Conservation (phyloP, 2,888 invertebrate species). For the Lasius fuliginosus region DNA sequence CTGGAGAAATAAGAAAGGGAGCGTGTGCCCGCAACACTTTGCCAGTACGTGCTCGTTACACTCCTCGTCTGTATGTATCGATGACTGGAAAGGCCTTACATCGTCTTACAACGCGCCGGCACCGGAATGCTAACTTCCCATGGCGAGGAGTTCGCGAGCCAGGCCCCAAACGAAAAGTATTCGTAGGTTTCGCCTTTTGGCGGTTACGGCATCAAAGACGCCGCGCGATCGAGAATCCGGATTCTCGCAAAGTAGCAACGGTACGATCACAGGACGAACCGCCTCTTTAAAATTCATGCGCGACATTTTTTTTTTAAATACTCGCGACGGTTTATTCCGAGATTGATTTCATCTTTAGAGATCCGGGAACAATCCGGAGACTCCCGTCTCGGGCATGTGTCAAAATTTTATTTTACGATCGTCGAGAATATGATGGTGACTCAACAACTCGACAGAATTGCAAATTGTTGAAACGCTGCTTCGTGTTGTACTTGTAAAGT, state of each 20-base stretch:
- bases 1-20: slow-evolving; percentile 84
- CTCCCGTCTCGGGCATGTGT: background rate
- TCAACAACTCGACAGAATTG: background rate
- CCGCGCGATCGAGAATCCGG: slow-evolving; percentile 72
- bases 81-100: slow-evolving; percentile 72
- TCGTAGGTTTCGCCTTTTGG: slow-evolving; percentile 48
- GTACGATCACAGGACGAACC: background rate
- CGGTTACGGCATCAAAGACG: slow-evolving; percentile 55
- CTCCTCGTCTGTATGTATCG: slow-evolving; percentile 67
- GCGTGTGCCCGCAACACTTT: slow-evolving; percentile 58
- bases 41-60: slow-evolving; percentile 30
- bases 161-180: slow-evolving; percentile 59
- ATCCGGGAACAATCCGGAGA: background rate
- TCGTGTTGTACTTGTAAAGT: slow-evolving; percentile 7
- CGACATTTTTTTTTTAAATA: background rate
- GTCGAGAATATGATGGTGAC: background rate
- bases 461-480: background rate
- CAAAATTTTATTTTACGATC: background rate
- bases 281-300: slow-evolving; percentile 34
- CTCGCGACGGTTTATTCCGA: background rate
- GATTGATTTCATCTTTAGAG: background rate
- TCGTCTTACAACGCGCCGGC: slow-evolving; percentile 72
- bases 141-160: slow-evolving; percentile 68
- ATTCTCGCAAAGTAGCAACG: slow-evolving; percentile 49
- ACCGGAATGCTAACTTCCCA: slow-evolving; percentile 84